Conservation (phyloP, 2,888 invertebrate species). For the Antitype chi region DNA sequence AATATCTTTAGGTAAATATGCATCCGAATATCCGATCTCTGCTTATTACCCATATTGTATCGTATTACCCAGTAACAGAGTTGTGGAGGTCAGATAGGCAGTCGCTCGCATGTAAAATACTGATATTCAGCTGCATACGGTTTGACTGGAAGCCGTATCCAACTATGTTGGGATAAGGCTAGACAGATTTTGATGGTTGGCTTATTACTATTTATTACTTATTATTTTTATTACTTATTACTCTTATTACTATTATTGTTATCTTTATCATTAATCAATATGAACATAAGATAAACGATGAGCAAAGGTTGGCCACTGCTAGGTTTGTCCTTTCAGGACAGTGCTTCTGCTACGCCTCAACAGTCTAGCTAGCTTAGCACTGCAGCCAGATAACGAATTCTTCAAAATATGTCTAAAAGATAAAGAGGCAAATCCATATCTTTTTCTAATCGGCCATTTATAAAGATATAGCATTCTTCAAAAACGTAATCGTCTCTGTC, state of each 20-base stretch:
- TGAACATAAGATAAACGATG: background rate
- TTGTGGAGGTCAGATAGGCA: too few species aligned
- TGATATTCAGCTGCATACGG: too few species aligned
- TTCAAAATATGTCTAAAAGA: conserved; percentile 14
- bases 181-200: too few species aligned
- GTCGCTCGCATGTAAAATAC: too few species aligned
- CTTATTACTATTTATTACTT: background rate
- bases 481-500: background rate
- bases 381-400: conserved; percentile 8
- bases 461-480: conserved; percentile 19
- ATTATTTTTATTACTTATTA: too few species aligned
- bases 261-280: background rate
- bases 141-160: too few species aligned
- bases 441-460: conserved; percentile 36
- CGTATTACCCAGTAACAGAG: too few species aligned
- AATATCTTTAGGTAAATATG: too few species aligned
- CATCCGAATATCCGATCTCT: too few species aligned
- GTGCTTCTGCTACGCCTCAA: background rate
- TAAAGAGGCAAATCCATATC: conserved; percentile 9
- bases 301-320: background rate
- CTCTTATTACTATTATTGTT: background rate
- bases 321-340: background rate
- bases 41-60: too few species aligned
- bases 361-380: background rate
- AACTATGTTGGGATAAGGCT: too few species aligned